Base-by-base conservation (phyloP, 2,888 invertebrate genomes). In the Geotrupes spiniger region DNA sequence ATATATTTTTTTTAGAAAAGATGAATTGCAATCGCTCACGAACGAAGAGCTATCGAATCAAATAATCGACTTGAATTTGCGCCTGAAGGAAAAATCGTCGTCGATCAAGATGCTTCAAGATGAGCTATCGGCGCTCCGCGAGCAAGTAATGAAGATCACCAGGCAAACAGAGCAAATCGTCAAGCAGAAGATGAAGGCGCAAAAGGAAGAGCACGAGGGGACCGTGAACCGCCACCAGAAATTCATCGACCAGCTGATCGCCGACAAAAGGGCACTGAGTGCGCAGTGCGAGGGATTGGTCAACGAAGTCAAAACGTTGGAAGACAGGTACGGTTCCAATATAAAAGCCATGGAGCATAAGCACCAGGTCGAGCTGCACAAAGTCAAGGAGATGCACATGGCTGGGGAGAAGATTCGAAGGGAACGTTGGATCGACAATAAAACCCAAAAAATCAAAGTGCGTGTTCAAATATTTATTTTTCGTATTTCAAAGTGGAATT, bases 381-480 rank as follows among this genome's bases (percentile, higher is more conserved):
- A 86, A 56, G 78, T 84, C 26, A 86, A 86, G 64, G 89, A 91
- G 65, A 85, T 86, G 60, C 85, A 86, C 54, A 76, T 82, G 15
- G 89, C 87, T 16, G 85, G 87, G 0, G 91, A 92, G 65, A 91
- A 88, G 66, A 74, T 83, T 9, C 72, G 81, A 6, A 73, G 84
- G 15, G 89, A 91, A 63, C 81, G 86, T 42, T 91, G 92, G 91
- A 83, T 91, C 31, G 84, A 89, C 41, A 83, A 83, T 46, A 90
- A 89, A 70, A 90, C 90, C 2, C 86, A 89, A 62, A 90, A 90
- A 73, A 90, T 91, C 43, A 89, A 91, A 79, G 89, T 87, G 62
- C 57, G 16, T 37, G 9, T 10, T 15, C 21, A 14, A n/a, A n/a
- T n/a, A n/a, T n/a, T n/a, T n/a, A n/a, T n/a, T n/a, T 6, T 26